Evolutionary conservation across 1,140 invertebrate species (phyloP).

Genomic region (Nymphalis io): DNA sequence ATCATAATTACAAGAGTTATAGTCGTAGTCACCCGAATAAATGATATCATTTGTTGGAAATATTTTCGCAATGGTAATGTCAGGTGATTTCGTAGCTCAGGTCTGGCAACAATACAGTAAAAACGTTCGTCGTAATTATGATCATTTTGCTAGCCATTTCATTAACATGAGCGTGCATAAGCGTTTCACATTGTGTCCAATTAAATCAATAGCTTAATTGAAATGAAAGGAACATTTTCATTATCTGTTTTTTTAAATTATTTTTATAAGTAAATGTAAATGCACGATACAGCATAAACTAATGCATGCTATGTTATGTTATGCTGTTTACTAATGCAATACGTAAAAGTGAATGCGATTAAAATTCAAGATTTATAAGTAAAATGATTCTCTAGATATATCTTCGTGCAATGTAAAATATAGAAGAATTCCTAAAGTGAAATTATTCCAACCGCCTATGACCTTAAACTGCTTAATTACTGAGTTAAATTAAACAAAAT

Average conservation of each 20-base stretch:
- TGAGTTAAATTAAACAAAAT: too few species aligned
- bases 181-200: constrained; percentile 58
- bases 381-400: too few species aligned
- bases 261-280: background rate
- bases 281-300: too few species aligned
- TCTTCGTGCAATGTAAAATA: too few species aligned
- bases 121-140: constrained; percentile 72
- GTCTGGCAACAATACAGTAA: constrained; percentile 72
- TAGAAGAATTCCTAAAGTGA: background rate
- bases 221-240: constrained; percentile 28
- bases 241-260: constrained; percentile 5
- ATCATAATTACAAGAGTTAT: constrained; percentile 70
- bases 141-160: constrained; percentile 74
- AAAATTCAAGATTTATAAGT: too few species aligned
- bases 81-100: constrained; percentile 71
- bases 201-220: constrained; percentile 56
- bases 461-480: too few species aligned
- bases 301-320: too few species aligned
- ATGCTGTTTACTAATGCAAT: too few species aligned
- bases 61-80: constrained; percentile 74
- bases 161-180: constrained; percentile 69
- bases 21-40: constrained; percentile 62
- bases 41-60: constrained; percentile 71
- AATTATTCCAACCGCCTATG: background rate
- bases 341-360: too few species aligned